Base-by-base conservation (phyloP, 2,113 vertebrate species). In the Parus major region DNA sequence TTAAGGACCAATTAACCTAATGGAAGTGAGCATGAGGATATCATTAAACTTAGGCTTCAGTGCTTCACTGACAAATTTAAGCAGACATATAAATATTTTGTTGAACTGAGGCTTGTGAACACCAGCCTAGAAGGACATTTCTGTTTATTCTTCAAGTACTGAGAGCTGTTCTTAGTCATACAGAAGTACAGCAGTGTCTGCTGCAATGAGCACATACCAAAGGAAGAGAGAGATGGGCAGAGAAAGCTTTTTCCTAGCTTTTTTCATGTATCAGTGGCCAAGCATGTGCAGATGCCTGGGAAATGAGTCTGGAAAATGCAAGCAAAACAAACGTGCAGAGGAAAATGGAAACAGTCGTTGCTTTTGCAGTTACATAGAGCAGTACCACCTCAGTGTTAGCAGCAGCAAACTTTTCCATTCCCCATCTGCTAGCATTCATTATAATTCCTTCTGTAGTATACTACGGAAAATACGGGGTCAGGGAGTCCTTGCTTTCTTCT, bases 391-490 rank as follows among this genome's bases (percentile, higher is more conserved):
- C 71, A 36, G 46, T 52, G 46, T 61, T 63, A 94, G 89, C 82
- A 92, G 64, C 72, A 85, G 70, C 65, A 79, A 93, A 75, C 17
- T 78, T 92, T 95, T 97, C 90, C 92, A 75, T 42, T 92, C 57
- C 39, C 75, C 89, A 86, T 92, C 80, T 95, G 82, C 35, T 78
- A 69, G 41, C 46, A 72, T 52, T 92, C 85, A 80, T 79, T 87
- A 92, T 76, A 36, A 93, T 94, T 95, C 90, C 71, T 91, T 39
- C 56, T 70, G 18, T 41, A 85, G 31, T 15, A 50, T 31, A 59
- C 35, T 46, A 63, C 4, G 56, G 95, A 96, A 96, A 97, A 93
- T 75, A 36, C 3, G 1, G 72, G 39, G 42, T 95, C 57, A 93
- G 41, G 35, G 41, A 80, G 44, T 47, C 65, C 44, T 78, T 66